Conservation (phyloP, 2,888 invertebrate genomes). For the Melieria crassipennis region DNA sequence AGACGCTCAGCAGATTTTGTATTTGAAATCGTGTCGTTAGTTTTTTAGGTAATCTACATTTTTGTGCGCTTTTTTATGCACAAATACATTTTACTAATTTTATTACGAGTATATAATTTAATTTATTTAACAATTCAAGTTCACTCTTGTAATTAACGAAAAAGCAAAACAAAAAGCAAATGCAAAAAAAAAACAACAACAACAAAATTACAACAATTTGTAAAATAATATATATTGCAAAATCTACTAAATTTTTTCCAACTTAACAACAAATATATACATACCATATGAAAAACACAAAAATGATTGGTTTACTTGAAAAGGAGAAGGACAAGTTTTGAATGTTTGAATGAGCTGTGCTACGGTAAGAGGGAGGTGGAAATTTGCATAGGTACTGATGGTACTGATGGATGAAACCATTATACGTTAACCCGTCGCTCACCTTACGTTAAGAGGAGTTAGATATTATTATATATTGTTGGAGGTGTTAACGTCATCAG, state of each 20-base stretch:
- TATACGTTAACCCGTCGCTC: too few relatives aligned
- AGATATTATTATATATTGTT: too few relatives aligned
- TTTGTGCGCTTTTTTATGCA: constrained; percentile 31
- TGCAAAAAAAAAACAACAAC: neutral
- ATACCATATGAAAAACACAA: neutral
- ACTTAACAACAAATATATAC: constrained; percentile 13
- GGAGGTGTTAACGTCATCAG: too few relatives aligned
- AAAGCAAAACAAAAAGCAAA: neutral
- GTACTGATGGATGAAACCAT: too few relatives aligned
- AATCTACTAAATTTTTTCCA: constrained; percentile 22
- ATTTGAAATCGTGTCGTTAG: constrained; percentile 11
- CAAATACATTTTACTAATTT: constrained; percentile 22
- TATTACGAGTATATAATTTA: too few relatives aligned
- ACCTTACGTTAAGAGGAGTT: too few relatives aligned
- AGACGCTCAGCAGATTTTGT: constrained; percentile 19
- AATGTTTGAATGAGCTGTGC: too few relatives aligned
- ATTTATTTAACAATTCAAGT: constrained; percentile 3
- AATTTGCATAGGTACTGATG: too few relatives aligned
- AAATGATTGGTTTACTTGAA: too few relatives aligned
- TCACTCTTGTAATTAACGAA: constrained; percentile 11
- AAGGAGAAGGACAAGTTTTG: too few relatives aligned
- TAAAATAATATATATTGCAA: constrained; percentile 12
- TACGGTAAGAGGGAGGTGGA: too few relatives aligned
- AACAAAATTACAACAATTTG: neutral
- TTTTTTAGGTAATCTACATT: constrained; percentile 14